A percentile compares a stretch with the other conserved stretches of the same genome.
phyloP scores from a whole-genome alignment of 2,113 vertebrate genomes.

The Odocoileus virginianus region DNA sequence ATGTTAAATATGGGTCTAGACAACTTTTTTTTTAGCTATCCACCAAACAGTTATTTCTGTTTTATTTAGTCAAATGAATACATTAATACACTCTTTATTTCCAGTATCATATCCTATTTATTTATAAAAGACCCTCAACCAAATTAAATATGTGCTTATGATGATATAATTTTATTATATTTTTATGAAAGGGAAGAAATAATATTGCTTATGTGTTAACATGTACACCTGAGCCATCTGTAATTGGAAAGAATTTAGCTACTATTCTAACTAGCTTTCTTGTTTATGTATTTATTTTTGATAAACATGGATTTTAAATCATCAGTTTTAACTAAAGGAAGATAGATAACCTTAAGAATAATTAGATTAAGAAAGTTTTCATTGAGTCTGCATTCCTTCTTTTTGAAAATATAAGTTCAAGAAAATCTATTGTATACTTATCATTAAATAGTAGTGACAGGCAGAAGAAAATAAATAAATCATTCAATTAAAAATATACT shows the following conservation, averaged over 20 bases:
- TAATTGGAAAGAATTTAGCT: neutral
- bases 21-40: neutral
- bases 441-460: neutral
- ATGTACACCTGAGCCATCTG: neutral
- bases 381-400: neutral
- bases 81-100: neutral
- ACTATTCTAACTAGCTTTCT: neutral
- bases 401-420: neutral
- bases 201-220: neutral
- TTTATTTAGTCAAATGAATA: neutral
- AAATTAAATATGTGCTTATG: constrained; percentile 23
- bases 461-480: neutral
- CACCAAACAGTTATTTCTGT: neutral
- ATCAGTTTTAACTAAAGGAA: neutral
- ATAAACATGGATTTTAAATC: neutral
- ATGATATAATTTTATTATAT: neutral
- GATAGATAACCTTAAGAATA: neutral
- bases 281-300: neutral
- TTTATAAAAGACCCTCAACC: neutral
- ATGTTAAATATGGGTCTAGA: neutral
- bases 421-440: neutral
- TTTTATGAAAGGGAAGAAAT: neutral
- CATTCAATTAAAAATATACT: constrained; percentile 2
- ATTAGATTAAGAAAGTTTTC: neutral
- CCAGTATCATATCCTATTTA: neutral